Base-by-base conservation (phyloP, 2,888 invertebrate species). In the Aporophyla lueneburgensis region DNA sequence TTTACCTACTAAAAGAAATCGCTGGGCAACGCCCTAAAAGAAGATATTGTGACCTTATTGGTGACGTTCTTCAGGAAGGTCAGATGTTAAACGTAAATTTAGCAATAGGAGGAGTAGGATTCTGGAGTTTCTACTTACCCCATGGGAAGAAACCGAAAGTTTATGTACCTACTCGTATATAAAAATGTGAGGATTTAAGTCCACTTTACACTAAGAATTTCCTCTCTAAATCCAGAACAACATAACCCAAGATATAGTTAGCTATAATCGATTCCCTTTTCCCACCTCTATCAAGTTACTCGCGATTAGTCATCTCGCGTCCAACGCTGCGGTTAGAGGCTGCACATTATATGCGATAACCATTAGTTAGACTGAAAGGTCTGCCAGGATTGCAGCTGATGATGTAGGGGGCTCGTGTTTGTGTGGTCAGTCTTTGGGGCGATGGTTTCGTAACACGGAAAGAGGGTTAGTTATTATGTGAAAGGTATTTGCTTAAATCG, bases 341-440 rank as follows among this genome's bases (percentile, higher is more conserved):
- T 80, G 79, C 82, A 91, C 89, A 92, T 92, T 91, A 91, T 88
- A 87, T 80, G 75, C 85, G 85, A 82, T 87, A 88, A 86, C 84
- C 83, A 78, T 86, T 80, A 82, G 81, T 86, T 88, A 79, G 70
- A 33, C 69, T 77, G 81, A 86, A 85, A 80, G 83, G 85, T 86
- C 89, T 86, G 83, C 78, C 83, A 86, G 83, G 69, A 82, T 80
- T 78, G 75, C 79, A 43, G 59, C 63, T 80, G 80, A 86, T 85
- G 85, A 84, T 83, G 80, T 71, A 75, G 63, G 80, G 66, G 61
- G 73, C 56, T 59, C 65, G 58, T 65, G 69, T 75, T 86, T 86
- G 84, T 89, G 81, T 85, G 80, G 83, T 76, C 80, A 84, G 79
- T 27, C 72, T 68, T 65, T 63, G 12, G 58, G 53, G n/a, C n/a